Evolutionary conservation across 2,888 invertebrate genomes (phyloP).

Genomic region (Dicyrtoma fusca): DNA sequence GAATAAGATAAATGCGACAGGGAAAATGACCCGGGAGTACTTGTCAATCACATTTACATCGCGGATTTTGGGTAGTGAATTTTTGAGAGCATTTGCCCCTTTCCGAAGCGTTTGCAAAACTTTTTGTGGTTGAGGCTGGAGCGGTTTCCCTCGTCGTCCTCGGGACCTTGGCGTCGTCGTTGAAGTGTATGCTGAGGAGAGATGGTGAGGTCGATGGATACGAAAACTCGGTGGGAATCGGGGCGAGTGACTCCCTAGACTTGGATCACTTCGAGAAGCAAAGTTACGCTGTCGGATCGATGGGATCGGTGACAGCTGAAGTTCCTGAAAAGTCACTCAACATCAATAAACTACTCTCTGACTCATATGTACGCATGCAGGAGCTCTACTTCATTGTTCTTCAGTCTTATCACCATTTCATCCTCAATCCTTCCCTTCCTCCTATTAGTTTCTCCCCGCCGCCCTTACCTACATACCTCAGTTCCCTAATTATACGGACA

Average conservation of each 20-base stretch:
- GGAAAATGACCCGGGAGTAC: slow-evolving; percentile 93
- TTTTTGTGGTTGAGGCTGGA: slow-evolving; percentile 55
- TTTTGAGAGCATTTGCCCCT: slow-evolving; percentile 82
- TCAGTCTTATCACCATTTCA: background rate
- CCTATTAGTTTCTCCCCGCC: slow-evolving; percentile 2
- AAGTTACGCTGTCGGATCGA: slow-evolving; percentile 70
- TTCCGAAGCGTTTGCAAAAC: slow-evolving; percentile 79
- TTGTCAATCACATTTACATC: slow-evolving; percentile 98
- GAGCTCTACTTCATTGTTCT: slow-evolving; percentile 7
- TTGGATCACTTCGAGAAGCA: slow-evolving; percentile 55
- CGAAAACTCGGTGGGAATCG: slow-evolving; percentile 76
- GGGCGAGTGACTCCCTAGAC: slow-evolving; percentile 60
- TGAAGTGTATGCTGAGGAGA: slow-evolving; percentile 64
- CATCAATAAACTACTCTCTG: slow-evolving; percentile 28
- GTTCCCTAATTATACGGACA: no score
- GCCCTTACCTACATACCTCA: slow-evolving; percentile 5
- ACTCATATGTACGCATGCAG: slow-evolving; percentile 13
- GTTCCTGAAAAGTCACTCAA: slow-evolving; percentile 63
- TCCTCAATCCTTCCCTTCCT: slow-evolving; percentile 3
- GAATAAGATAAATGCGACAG: slow-evolving; percentile 92
- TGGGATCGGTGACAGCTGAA: slow-evolving; percentile 81
- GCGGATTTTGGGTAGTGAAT: slow-evolving; percentile 93
- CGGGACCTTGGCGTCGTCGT: slow-evolving; percentile 57
- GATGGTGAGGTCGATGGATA: slow-evolving; percentile 66
- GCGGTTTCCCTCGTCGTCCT: slow-evolving; percentile 23